Percentiles rank a stretch among this genome's conserved stretches.
Evolutionary conservation across 2,888 invertebrate species (phyloP).

Genomic region (Choreutis nemorana): DNA sequence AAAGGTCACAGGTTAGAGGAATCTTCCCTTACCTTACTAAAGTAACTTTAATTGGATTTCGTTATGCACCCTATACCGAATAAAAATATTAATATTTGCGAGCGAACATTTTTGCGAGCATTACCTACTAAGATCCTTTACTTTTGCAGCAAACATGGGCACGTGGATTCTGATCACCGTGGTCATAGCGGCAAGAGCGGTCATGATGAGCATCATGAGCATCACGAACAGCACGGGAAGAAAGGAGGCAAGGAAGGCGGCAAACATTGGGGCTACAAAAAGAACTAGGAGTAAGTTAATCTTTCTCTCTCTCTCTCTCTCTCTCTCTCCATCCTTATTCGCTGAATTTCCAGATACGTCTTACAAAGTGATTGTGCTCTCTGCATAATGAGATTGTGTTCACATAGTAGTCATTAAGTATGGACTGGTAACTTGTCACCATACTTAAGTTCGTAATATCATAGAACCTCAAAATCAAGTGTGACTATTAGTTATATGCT

Average conservation of each 20-base stretch:
- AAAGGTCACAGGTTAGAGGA: slow-evolving; percentile 60
- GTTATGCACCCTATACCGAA: not conserved
- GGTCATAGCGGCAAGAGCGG: slow-evolving; percentile 70
- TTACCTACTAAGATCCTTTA: not conserved
- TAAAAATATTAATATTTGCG: no score
- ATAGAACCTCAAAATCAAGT: no score
- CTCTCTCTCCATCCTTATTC: no score
- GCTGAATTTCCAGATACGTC: no score
- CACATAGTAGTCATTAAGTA: no score
- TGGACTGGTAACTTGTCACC: no score
- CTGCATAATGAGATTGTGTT: no score
- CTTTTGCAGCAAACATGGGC: slow-evolving; percentile 67
- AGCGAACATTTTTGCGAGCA: no score
- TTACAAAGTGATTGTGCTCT: no score
- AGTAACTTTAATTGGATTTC: not conserved
- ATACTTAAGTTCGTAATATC: no score
- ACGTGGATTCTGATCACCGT: slow-evolving; percentile 70
- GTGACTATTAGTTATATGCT: no score
- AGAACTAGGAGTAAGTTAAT: slow-evolving; percentile 23
- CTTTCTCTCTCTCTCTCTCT: no score
- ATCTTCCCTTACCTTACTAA: not conserved
- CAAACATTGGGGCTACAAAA: slow-evolving; percentile 52
- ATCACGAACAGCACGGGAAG: slow-evolving; percentile 66
- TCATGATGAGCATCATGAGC: slow-evolving; percentile 68
- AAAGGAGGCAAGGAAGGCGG: slow-evolving; percentile 68